A percentile compares a stretch with the other conserved stretches of the same genome.
Conservation (phyloP, 1,140 invertebrate species). For the Aplysia californica region DNA sequence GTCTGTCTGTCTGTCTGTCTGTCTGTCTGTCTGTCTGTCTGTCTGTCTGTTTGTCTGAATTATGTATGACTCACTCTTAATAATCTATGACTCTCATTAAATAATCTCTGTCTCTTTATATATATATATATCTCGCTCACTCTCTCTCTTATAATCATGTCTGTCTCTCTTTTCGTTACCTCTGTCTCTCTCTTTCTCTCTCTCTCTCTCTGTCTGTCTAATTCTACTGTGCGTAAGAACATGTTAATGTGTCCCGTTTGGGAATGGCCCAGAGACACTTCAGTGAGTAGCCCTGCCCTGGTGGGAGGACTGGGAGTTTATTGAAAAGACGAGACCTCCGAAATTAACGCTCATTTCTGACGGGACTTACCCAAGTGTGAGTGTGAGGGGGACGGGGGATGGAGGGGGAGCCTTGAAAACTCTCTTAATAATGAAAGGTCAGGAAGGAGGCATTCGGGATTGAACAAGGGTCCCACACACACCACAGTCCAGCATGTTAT, state of each 20-base stretch:
- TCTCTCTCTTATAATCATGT: neutral
- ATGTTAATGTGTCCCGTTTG: too few relatives aligned
- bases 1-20: neutral
- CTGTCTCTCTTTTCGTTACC: neutral
- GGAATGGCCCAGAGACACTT: too few relatives aligned
- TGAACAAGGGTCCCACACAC: neutral
- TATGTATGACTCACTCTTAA: too few relatives aligned
- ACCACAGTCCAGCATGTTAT: too few relatives aligned
- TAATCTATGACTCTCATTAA: too few relatives aligned
- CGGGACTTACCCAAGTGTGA: neutral
- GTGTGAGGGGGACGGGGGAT: neutral
- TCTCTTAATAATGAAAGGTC: neutral
- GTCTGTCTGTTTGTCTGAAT: neutral
- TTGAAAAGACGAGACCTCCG: neutral
- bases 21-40: neutral
- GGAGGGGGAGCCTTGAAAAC: neutral
- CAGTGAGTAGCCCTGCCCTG: neutral
- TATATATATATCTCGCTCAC: too few relatives aligned
- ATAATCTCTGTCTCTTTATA: too few relatives aligned
- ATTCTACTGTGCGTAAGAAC: too few relatives aligned
- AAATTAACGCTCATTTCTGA: too few relatives aligned
- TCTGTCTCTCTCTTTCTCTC: conserved; percentile 1
- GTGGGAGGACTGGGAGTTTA: neutral
- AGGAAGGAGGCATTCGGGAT: neutral
- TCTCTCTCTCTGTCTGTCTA: neutral